phyloP scores from a whole-genome alignment of 2,797 vertebrate genomes.

The Phalanger gymnotis region DNA sequence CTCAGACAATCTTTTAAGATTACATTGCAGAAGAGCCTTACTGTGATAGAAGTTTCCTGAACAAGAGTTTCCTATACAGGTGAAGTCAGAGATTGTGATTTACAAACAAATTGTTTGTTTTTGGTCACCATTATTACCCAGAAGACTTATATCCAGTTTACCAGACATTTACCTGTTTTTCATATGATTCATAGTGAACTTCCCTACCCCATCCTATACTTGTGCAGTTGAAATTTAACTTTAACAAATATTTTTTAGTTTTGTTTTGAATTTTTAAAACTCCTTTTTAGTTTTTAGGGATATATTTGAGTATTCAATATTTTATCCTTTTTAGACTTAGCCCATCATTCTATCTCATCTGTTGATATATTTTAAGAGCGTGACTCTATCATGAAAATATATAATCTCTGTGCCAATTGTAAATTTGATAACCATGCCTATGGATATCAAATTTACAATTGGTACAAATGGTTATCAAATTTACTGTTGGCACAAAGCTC shows the following conservation, averaged over 20 bases:
- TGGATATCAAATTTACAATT: too few relatives aligned
- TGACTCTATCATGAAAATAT: not conserved
- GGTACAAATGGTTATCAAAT: too few relatives aligned
- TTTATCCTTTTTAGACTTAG: not conserved
- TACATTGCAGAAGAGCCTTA: not conserved
- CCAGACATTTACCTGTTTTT: not conserved
- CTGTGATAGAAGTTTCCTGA: not conserved
- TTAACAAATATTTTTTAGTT: not conserved
- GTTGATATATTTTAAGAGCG: not conserved
- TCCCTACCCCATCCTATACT: not conserved
- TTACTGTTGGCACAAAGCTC: too few relatives aligned
- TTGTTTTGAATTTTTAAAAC: not conserved
- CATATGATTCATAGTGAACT: not conserved
- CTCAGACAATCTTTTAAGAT: not conserved
- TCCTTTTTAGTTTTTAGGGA: not conserved
- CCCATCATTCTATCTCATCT: not conserved
- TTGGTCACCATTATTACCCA: not conserved
- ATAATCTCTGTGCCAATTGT: not conserved
- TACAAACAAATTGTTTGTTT: not conserved
- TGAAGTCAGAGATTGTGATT: not conserved
- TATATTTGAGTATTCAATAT: not conserved
- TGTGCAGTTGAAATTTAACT: not conserved
- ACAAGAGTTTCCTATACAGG: not conserved
- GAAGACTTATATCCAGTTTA: not conserved
- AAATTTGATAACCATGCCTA: not conserved